Base-by-base conservation (phyloP, 1,140 invertebrate species). In the Heliconius himera region DNA sequence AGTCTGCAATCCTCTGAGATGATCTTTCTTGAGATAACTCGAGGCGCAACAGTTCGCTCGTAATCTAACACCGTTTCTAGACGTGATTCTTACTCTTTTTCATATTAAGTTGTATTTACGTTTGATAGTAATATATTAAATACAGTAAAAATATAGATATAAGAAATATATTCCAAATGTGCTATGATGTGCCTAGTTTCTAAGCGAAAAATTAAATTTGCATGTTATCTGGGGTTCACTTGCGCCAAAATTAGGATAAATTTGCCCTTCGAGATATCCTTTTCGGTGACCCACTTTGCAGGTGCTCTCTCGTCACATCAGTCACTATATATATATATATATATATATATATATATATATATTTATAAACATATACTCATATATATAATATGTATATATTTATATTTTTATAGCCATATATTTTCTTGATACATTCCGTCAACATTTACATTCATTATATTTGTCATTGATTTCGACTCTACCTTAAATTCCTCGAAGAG, bases 1-100 rank as follows among this genome's bases (percentile, higher is more conserved):
- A 86, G 81, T 81, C 46, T 72, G 72, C 79, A 78, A 82, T 83
- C 83, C 80, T 60, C 51, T 54, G 66, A 76, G 72, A 81, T 84
- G 70, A 75, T 84, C 70, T 81, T 78, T 49, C 74, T 73, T 49
- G 33, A 51, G 49, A 76, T 74, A 74, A 54, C 76, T 80, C 49
- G 74, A 73, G 66, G 78, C 81, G 86, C 86, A 87, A 86, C 86
- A 87, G 86, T 85, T 87, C 81, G 83, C 81, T 79, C 76, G 77
- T 85, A 81, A 83, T 82, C 77, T 79, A 41, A 9, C 70, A 71
- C 75, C 76, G 70, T 79, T 77, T 54, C 70, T 41, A 72, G 36
- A 36, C 36, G 3, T 22, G n/a, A 38, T 71, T 71, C 20, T 72
- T 41, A 41, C 70, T 20, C 20, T 41, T 72, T 72, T 41, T 29